Evolutionary conservation across 2,113 vertebrate species (phyloP), one percentile per base, ranked within the genome.

Genomic region (Phalacrocorax aristotelis): DNA sequence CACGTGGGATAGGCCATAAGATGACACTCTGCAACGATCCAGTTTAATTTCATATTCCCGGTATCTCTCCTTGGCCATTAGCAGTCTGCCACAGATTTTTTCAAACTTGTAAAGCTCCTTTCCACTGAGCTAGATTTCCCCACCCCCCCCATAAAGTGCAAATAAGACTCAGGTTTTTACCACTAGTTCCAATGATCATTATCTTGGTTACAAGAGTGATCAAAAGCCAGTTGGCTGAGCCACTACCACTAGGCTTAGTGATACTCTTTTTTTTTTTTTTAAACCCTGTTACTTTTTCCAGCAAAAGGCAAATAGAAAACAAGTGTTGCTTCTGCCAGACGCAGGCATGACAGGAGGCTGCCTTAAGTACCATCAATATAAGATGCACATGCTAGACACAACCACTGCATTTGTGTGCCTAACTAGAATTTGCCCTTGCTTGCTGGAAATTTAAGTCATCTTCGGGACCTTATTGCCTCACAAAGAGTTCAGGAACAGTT

Each of bases 71-170:
- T 79, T 89, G 54, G 52, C 85, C 74, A 55, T 86, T 70, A 81
- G 27, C 82, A 92, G 76, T 76, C 92, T 92, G 87, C 83, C 93
- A 95, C 44, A 55, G 54, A 77, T 92, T 93, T 90, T 82, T 48
- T 82, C 9, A 77, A 93, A 90, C 91, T 91, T 94, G 42, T 87
- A 96, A 96, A 94, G 66, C 71, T 96, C 94, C 81, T 88, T 97
- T 72, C 91, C 87, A 96, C 62, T 82, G 66, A 97, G 86, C 93
- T 90, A 96, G 91, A 85, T 94, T 69, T 42, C 3, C 11, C 6
- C 27, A 29, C n/a, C 8, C 10, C 4, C 27, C 27, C 76, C n/a
- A 83, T 98, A 98, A 98, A 98, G 98, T 98, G 98, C 98, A 98
- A 97, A 87, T 94, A 97, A 97, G 91, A 96, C 76, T 95, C 90